These are phyloP conservation scores for Apteryx mantelli DNA, from an alignment of 2,113 vertebrate genomes.

Conservation along the genomic window DNA sequence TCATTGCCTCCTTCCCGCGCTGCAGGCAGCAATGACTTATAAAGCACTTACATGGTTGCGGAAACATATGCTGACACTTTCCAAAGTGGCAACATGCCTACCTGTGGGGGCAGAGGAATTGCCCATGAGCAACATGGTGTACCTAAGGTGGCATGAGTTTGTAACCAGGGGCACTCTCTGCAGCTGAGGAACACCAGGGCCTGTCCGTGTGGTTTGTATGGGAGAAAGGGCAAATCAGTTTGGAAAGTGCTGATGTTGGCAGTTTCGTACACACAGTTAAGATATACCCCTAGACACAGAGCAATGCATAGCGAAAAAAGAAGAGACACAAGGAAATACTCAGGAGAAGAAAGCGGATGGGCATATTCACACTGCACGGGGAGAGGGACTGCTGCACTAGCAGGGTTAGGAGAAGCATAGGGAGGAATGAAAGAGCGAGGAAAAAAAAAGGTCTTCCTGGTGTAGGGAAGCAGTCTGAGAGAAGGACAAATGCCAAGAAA, in stretches of 20 bases:
- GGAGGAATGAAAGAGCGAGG: not conserved
- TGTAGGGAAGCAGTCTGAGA: not conserved
- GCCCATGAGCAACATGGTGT: not conserved
- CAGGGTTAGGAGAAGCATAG: not conserved
- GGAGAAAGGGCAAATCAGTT: not conserved
- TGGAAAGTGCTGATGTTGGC: not conserved
- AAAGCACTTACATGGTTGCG: not conserved
- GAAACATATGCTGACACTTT: not conserved
- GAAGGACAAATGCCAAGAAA: not conserved
- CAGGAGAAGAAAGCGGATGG: not conserved
- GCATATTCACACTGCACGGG: not conserved
- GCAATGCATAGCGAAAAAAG: not conserved
- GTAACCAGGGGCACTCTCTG: not conserved
- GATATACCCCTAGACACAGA: not conserved
- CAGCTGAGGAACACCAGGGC: not conserved
- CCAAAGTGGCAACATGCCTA: not conserved
- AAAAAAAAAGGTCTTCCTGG: not conserved
- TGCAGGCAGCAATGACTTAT: not conserved
- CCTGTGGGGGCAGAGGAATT: not conserved
- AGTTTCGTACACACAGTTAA: not conserved
- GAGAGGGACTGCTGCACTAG: not conserved
- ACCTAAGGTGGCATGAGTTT: not conserved
- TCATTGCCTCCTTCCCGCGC: not conserved
- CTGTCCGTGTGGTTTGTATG: fast-evolving
- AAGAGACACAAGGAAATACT: not conserved